Base-by-base conservation (phyloP, 2,113 vertebrate genomes). In the Mobula birostris region DNA sequence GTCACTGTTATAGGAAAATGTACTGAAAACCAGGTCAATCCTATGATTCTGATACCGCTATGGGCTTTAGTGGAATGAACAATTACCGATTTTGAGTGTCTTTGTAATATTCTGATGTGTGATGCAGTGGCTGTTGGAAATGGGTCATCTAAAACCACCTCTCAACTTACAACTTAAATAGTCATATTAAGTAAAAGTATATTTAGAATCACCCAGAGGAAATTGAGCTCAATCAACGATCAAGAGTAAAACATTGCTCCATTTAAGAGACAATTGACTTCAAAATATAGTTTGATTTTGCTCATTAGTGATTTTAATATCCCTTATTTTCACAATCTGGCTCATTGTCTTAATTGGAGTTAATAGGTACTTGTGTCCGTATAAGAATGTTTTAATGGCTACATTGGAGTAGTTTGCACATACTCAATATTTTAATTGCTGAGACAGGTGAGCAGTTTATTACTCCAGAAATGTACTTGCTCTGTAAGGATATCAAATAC, bases 91-190 rank as follows among this genome's bases (percentile, higher is more conserved):
- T 66, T 90, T 90, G 61, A 61, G 66, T 90, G 21, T 66, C n/a
- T 88, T 88, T 88, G 29, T 68, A 15, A 15, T 90, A 8, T 66
- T 90, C 85, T 14, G n/a, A 32, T 32, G 61, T 29, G 5, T 12
- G 7, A 5, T 66, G 61, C 61, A 66, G 85, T 3, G 58, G 15
- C 29, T 17, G 63, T n/a, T 63, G 58, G 85, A 90, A 90, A 32
- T 90, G 85, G 29, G 85, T 90, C 85, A 90, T 27, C 14, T 90
- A 32, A 68, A 68, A 90, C 85, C 61, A 90, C 61, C 29, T 66
- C 19, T 90, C 7, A 36, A 90, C 12, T 66, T 15, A 32, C 85
- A 61, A 68, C n/a, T 66, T 66, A 66, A 66, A 88, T 32, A 66
- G 29, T 32, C 14, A 14, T 32, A 63, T 63, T 24, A 56, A 56